A percentile compares a stretch with the other conserved stretches of the same genome.
Evolutionary conservation across 1,140 invertebrate species (phyloP).

Genomic region (Dendrolimus kikuchii): DNA sequence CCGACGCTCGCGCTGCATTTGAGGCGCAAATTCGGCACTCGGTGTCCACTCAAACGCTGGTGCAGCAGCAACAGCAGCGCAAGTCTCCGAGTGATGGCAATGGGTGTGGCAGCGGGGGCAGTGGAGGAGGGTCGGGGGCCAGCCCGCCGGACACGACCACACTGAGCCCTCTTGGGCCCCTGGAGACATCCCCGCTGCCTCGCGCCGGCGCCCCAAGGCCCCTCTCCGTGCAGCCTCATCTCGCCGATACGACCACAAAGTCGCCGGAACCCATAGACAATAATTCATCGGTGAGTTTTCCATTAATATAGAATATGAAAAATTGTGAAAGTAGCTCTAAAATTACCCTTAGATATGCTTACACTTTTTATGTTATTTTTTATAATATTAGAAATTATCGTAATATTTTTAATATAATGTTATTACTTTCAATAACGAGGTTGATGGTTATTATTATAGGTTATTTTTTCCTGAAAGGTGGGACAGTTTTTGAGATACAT

Average conservation of each 20-base stretch:
- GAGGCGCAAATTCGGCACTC: conserved; percentile 73
- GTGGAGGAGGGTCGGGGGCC: conserved; percentile 46
- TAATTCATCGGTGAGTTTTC: conserved; percentile 57
- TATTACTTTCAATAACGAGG: no score
- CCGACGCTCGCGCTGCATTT: conserved; percentile 19
- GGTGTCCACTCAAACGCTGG: conserved; percentile 82
- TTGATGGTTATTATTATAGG: no score
- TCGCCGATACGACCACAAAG: conserved; percentile 70
- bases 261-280: conserved; percentile 61
- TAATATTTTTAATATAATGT: no score
- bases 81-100: conserved; percentile 65
- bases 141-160: conserved; percentile 87
- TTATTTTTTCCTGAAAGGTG: no score
- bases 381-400: no score
- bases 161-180: conserved; percentile 76
- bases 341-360: no score
- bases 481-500: no score
- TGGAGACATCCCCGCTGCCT: conserved; percentile 65
- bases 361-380: no score
- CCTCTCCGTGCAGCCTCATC: conserved; percentile 67
- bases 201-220: conserved; percentile 59
- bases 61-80: conserved; percentile 68
- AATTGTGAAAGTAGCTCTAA: no score
- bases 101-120: conserved; percentile 65
- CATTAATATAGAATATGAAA: background rate